Base-by-base conservation (phyloP, 1,140 invertebrate species). In the Chironomus tepperi region DNA sequence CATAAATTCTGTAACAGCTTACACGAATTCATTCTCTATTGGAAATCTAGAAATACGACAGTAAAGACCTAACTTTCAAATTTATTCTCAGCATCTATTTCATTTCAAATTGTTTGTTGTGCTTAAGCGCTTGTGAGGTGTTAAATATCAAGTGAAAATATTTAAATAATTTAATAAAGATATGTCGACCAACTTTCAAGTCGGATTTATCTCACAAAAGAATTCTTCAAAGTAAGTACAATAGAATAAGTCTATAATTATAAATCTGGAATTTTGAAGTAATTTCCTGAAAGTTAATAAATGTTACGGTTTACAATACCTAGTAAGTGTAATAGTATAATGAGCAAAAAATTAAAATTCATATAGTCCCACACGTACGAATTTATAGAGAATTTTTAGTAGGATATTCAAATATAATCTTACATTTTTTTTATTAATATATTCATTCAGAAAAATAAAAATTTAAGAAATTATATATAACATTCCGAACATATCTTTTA, bases 171-270 rank as follows among this genome's bases (percentile, higher is more conserved):
- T 12, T 12, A 10, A 7, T 1, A 3, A n/a, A 18, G 19, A 70
- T 0, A 70, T 70, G 65, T 70, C 65, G 3, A 70, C 65, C 9
- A 70, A 70, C 18, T 70, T 70, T 19, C 65, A 70, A 70, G 65
- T 70, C 18, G 65, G 65, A 18, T 70, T 70, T 19, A 21, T 70
- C 9, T 70, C 65, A 19, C 65, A 70, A 70, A 70, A 70, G 10
- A 70, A 70, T 18, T 70, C 65, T 9, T 70, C 65, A 70, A 70
- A 70, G 65, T 70, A 70, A 70, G 65, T 70, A 70, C 5, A 70
- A 10, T n/a, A 12, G 47, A 3, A 57, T 34, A 5, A 34, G 24
- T 34, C 24, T n/a, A 57, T 57, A 57, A 57, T 57, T 57, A 57
- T 57, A 5, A 34, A 34, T 1, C 1, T 34, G 24, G 24, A 34